Conservation (phyloP, 2,888 invertebrate genomes). For the Hydriomena furcata region DNA sequence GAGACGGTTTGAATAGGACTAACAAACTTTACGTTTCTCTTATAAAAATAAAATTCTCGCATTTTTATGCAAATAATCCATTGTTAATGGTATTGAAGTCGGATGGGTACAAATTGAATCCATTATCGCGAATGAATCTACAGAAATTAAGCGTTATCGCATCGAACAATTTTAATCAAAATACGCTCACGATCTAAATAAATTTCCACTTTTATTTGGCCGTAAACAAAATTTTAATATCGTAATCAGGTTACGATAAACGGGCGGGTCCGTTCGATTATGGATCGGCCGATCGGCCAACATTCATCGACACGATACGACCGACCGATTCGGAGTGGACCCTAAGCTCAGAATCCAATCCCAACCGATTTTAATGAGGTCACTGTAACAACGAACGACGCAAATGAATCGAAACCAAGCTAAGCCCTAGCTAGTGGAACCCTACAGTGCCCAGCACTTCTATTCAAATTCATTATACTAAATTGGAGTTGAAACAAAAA, state of each 20-base stretch:
- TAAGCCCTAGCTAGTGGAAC: conserved; percentile 13
- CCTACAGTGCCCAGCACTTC: neutral
- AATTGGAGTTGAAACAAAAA: neutral
- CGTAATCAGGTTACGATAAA: conserved; percentile 29
- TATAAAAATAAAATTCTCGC: conserved; percentile 11
- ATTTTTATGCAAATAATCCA: conserved; percentile 4
- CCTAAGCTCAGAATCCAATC: neutral
- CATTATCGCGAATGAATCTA: conserved; percentile 29
- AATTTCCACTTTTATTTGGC: conserved; percentile 32
- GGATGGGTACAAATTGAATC: conserved; percentile 17
- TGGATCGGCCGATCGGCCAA: neutral
- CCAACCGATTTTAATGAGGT: conserved; percentile 15
- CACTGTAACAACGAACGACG: conserved; percentile 11
- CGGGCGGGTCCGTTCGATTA: conserved; percentile 17
- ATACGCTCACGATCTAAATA: conserved; percentile 31
- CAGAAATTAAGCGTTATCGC: conserved; percentile 36
- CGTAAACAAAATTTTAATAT: conserved; percentile 33
- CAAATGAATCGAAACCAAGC: conserved; percentile 18
- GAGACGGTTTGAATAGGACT: conserved; percentile 25
- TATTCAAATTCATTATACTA: conserved; percentile 4
- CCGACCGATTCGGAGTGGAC: neutral
- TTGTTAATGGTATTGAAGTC: conserved; percentile 5
- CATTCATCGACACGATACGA: neutral
- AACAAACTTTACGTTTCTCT: conserved; percentile 8
- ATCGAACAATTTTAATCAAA: conserved; percentile 35